Evolutionary conservation across 2,888 invertebrate genomes (phyloP).

Genomic region (Macrosiphum euphorbiae): DNA sequence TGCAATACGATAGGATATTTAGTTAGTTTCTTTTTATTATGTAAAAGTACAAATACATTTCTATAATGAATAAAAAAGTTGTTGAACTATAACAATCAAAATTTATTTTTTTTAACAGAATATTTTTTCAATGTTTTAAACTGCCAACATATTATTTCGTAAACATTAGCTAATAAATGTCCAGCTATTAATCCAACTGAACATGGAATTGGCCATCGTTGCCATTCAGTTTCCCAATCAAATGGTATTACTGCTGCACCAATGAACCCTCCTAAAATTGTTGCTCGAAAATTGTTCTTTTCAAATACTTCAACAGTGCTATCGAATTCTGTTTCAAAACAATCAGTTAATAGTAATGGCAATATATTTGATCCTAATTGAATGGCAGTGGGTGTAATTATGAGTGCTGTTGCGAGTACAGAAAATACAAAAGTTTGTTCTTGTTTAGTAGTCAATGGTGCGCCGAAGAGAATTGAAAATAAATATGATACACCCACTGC

Average conservation of each 20-base stretch:
- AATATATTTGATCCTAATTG: conserved; percentile 74
- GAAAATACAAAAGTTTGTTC: conserved; percentile 80
- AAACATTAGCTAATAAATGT: conserved; percentile 62
- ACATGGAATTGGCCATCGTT: conserved; percentile 84
- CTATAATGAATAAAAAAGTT: not conserved
- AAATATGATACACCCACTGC: conserved; percentile 74
- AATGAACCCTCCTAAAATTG: conserved; percentile 84
- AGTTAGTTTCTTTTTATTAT: not conserved
- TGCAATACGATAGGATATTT: not conserved
- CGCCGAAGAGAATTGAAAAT: conserved; percentile 78
- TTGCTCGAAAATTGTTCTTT: conserved; percentile 72
- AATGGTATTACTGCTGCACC: conserved; percentile 88
- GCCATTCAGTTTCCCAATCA: conserved; percentile 94
- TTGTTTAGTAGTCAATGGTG: conserved; percentile 76
- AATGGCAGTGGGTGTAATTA: conserved; percentile 76
- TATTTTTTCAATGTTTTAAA: conserved; percentile 44
- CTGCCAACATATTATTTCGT: conserved; percentile 60
- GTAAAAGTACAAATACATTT: not conserved
- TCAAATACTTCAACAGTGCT: conserved; percentile 67
- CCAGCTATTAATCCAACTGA: conserved; percentile 79
- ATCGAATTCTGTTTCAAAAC: conserved; percentile 70
- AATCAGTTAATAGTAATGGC: conserved; percentile 70
- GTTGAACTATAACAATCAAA: not conserved
- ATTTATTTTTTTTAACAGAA: conserved; percentile 50
- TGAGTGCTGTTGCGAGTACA: conserved; percentile 75